phyloP scores from a whole-genome alignment of 2,888 invertebrate species.

The Aporophyla lueneburgensis region DNA sequence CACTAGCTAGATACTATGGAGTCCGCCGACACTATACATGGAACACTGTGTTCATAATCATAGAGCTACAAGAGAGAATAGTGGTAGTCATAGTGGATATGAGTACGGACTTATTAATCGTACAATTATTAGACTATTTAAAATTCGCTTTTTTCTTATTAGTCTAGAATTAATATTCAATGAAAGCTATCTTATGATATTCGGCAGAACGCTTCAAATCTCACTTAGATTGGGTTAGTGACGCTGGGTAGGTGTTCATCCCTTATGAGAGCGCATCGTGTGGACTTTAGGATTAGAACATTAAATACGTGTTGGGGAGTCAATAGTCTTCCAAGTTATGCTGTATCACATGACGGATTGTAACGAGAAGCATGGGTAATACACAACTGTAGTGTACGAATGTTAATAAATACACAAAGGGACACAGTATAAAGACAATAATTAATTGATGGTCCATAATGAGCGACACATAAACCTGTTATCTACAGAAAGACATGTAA shows the following conservation, averaged over 20 bases:
- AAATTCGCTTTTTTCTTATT: constrained; percentile 47
- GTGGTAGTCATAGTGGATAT: constrained; percentile 9
- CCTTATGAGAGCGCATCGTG: background rate
- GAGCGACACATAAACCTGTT: constrained; percentile 8
- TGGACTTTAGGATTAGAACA: constrained; percentile 13
- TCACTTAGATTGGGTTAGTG: constrained; percentile 2
- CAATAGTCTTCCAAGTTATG: constrained; percentile 52
- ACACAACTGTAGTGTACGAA: constrained; percentile 11
- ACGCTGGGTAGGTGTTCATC: constrained; percentile 17
- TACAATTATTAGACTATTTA: constrained; percentile 46
- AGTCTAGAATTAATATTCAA: constrained; percentile 38
- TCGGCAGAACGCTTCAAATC: constrained; percentile 13
- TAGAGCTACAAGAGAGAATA: constrained; percentile 37
- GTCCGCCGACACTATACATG: constrained; percentile 45
- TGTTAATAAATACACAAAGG: background rate
- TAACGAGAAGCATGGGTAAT: background rate
- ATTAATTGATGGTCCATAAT: constrained; percentile 29
- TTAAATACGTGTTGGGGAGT: constrained; percentile 27
- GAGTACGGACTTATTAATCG: constrained; percentile 31
- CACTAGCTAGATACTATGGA: constrained; percentile 71
- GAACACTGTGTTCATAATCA: constrained; percentile 57
- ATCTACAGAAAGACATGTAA: constrained; percentile 23
- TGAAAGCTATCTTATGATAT: constrained; percentile 27
- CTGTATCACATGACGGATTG: constrained; percentile 13
- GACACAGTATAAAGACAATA: constrained; percentile 28